These are phyloP conservation scores for Cossypha niveicapilla DNA, from an alignment of 2,797 vertebrate species.

Conservation along the genomic window DNA sequence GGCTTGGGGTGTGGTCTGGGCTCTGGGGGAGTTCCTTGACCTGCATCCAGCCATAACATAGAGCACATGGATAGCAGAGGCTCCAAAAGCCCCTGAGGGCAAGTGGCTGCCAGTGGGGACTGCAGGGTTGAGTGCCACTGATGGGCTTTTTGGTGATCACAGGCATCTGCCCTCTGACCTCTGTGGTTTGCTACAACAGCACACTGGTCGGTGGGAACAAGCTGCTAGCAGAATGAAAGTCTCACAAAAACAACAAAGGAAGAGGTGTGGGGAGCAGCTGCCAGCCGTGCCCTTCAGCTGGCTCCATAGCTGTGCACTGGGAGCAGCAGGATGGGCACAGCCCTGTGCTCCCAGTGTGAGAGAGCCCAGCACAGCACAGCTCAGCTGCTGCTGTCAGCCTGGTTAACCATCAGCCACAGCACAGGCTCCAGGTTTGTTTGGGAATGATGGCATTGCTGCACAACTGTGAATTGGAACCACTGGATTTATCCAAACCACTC, in stretches of 20 bases:
- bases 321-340: fast-evolving
- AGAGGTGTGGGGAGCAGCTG: neutral
- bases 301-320: neutral
- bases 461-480: neutral
- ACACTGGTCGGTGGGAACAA: fast-evolving
- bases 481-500: neutral
- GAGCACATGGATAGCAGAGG: fast-evolving
- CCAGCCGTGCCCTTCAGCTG: neutral
- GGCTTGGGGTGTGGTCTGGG: neutral
- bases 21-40: neutral
- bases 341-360: fast-evolving
- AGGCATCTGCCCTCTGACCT: neutral
- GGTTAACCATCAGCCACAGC: neutral
- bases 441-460: fast-evolving
- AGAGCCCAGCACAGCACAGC: fast-evolving
- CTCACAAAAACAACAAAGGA: neutral
- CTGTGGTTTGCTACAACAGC: neutral
- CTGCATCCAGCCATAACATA: neutral
- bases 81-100: neutral
- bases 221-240: neutral
- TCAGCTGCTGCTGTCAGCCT: neutral
- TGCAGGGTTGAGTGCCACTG: fast-evolving
- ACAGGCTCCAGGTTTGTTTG: neutral
- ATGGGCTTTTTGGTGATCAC: fast-evolving
- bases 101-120: neutral